These are phyloP conservation scores for Dicaeum eximium DNA, from an alignment of 2,113 vertebrate species.

Conservation along the genomic window DNA sequence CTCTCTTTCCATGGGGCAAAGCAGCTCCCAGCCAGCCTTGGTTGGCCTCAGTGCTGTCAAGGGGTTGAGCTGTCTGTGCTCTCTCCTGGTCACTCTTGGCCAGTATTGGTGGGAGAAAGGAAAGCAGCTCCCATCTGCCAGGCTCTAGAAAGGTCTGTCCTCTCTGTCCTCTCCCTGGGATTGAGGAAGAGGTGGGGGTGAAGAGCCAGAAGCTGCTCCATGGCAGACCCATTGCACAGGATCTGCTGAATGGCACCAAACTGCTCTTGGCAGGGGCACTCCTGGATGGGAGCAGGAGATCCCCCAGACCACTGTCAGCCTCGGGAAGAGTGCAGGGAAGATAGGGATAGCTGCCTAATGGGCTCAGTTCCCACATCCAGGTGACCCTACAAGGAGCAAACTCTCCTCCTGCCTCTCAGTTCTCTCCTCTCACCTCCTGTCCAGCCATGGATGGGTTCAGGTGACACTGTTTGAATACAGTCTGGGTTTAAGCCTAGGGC, in stretches of 20 bases:
- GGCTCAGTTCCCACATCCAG: neutral
- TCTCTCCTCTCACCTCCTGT: neutral
- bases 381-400: neutral
- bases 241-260: neutral
- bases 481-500: neutral
- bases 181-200: neutral
- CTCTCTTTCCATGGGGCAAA: neutral
- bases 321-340: neutral
- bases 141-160: neutral
- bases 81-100: neutral
- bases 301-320: neutral
- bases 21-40: neutral
- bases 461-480: neutral
- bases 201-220: neutral
- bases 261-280: neutral
- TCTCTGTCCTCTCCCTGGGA: neutral
- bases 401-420: neutral
- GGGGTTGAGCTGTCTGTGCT: neutral
- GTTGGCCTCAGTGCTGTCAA: accelerated
- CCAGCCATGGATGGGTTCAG: neutral
- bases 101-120: neutral
- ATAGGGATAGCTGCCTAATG: neutral
- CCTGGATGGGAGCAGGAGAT: neutral
- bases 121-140: neutral
- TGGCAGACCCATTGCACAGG: neutral